Evolutionary conservation across 2,888 invertebrate species (phyloP), one percentile per base, ranked within the genome.

Genomic region (Lingula anatina): DNA sequence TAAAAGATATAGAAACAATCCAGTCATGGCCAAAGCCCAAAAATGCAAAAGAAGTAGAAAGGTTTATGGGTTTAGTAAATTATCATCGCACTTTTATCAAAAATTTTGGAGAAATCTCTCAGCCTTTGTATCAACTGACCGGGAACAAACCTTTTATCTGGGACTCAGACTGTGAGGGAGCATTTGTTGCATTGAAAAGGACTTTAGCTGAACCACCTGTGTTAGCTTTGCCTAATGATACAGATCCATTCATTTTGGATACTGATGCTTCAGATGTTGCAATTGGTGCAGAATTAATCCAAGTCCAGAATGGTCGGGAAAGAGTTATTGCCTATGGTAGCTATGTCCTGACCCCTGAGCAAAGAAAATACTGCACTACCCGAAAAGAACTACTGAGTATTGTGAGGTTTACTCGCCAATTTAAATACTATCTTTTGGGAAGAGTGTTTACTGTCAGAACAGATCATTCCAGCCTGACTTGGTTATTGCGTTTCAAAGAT

Each of bases 361-460:
- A 55, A 15, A 3, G 45, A 4, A 35, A 38, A 12, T 55, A 49
- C 37, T 55, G 55, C 9, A 45, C 42, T 2, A 55, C 54, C 7
- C 25, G 44, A n/a, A 38, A 40, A 25, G 53, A 56, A 36, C 38
- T 56, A 21, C 38, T 50, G 31, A 50, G 52, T 12, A 46, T 54
- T 12, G 50, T 53, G 1, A 43, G 23, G 3, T 49, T 52, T 23
- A 42, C 44, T 2, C 15, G 47, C n/a, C 49, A 47, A 9, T 53
- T 53, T 45, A 38, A 41, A 5, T 45, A 53, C 36, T 51, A 49
- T 44, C 37, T 53, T 7, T 35, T 49, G 12, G 40, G 51, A 7
- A 20, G 42, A 24, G 31, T 27, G 24, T 54, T 48, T 44, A 28
- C 31, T 15, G 2, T 54, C 2, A n/a, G 51, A n/a, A 48, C 51